Evolutionary conservation across 2,888 invertebrate species (phyloP).

Genomic region (Trilocha varians): DNA sequence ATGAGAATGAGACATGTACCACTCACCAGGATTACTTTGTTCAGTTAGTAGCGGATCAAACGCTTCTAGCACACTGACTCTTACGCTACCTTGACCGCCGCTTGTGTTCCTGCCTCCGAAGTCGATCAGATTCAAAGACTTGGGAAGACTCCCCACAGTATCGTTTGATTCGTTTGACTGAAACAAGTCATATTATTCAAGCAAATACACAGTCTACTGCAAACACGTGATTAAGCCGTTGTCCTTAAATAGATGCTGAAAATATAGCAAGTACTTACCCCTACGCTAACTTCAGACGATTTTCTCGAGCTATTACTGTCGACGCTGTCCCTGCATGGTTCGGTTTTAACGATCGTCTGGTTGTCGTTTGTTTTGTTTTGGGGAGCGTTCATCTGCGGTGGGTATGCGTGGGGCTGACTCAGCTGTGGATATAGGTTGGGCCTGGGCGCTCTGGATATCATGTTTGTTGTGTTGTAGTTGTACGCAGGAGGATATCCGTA

Average conservation of each 20-base stretch:
- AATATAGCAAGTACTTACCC: slow-evolving; percentile 22
- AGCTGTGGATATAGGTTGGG: slow-evolving; percentile 49
- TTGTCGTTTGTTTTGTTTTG: slow-evolving; percentile 17
- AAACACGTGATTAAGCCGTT: neutral
- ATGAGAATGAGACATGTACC: slow-evolving; percentile 38
- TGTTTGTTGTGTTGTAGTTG: slow-evolving; percentile 56
- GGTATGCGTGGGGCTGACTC: slow-evolving; percentile 43
- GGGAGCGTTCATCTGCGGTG: slow-evolving; percentile 19
- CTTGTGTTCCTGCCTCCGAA: slow-evolving; percentile 44
- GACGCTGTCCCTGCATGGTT: slow-evolving; percentile 35
- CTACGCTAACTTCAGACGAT: slow-evolving; percentile 46
- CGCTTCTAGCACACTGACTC: slow-evolving; percentile 85
- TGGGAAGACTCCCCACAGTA: slow-evolving; percentile 47
- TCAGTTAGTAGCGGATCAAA: slow-evolving; percentile 88
- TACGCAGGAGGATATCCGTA: slow-evolving; percentile 44
- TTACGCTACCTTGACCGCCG: slow-evolving; percentile 59
- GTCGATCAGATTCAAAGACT: slow-evolving; percentile 60
- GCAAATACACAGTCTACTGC: neutral
- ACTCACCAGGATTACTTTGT: slow-evolving; percentile 71
- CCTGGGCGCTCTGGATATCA: slow-evolving; percentile 51
- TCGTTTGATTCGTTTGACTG: slow-evolving; percentile 61
- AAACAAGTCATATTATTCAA: slow-evolving; percentile 9
- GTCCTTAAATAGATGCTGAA: neutral
- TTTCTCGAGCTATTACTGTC: slow-evolving; percentile 42
- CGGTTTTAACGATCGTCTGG: slow-evolving; percentile 27